Conservation (phyloP, 2,113 vertebrate species). For the Prunella fulvescens region DNA sequence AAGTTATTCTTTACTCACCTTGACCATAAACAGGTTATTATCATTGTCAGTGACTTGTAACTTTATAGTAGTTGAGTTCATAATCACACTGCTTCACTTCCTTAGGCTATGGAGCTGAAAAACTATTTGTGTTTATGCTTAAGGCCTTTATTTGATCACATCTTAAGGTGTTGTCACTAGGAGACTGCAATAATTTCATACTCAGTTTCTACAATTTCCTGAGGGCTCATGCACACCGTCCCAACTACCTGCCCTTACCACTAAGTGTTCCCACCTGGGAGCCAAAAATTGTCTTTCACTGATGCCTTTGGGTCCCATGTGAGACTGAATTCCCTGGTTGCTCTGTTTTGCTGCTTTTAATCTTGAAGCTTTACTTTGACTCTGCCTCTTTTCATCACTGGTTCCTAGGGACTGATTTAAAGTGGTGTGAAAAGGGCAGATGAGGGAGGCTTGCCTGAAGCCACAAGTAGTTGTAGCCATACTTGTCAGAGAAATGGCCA, state of each 20-base stretch:
- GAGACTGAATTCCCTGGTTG: background rate
- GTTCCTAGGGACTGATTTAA: background rate
- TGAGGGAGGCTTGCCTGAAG: background rate
- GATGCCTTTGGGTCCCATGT: background rate
- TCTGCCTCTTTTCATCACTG: background rate
- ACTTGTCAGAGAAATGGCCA: background rate
- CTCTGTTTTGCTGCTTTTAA: background rate
- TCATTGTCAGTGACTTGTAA: background rate
- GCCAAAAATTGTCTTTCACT: background rate
- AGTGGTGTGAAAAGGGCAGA: background rate
- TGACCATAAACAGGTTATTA: background rate
- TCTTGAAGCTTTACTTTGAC: background rate
- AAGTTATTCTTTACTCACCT: background rate
- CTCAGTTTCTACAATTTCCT: background rate
- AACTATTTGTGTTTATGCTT: background rate
- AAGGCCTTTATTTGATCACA: background rate
- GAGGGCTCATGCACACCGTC: background rate
- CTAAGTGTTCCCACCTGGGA: background rate
- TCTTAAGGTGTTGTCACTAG: background rate
- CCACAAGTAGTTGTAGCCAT: background rate
- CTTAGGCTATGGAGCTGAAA: background rate
- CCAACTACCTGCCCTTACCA: background rate
- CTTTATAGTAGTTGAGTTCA: background rate
- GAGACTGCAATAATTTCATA: background rate
- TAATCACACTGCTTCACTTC: background rate